Conservation (phyloP, 2,888 invertebrate species). For the Choreutis nemorana region DNA sequence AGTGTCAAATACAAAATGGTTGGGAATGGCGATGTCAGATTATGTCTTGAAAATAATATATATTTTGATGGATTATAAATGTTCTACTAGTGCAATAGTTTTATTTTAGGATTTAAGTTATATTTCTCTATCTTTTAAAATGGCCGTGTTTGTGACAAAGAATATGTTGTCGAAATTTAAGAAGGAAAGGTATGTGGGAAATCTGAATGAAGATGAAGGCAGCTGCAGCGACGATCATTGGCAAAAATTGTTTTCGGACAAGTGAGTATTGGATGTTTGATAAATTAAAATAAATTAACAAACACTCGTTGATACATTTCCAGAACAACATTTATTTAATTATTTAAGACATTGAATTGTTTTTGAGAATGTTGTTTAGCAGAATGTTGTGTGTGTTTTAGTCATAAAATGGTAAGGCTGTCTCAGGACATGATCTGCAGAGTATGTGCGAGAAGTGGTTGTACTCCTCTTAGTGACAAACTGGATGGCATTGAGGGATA, state of each 20-base stretch:
- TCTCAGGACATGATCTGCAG: constrained; percentile 46
- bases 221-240: constrained; percentile 32
- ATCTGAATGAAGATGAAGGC: constrained; percentile 19
- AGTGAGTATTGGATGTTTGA: constrained; percentile 12
- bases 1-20: no score
- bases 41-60: constrained; percentile 7
- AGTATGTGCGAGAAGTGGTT: constrained; percentile 44
- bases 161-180: constrained; percentile 44
- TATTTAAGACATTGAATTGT: not conserved
- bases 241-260: constrained; percentile 34
- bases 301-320: not conserved
- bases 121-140: no score
- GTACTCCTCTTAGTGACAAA: constrained; percentile 38
- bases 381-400: no score
- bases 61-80: not conserved
- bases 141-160: constrained; percentile 51
- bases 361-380: constrained; percentile 3
- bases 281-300: not conserved
- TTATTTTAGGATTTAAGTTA: no score
- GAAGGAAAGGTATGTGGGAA: constrained; percentile 28
- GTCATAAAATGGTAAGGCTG: constrained; percentile 27
- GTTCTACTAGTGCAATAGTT: not conserved
- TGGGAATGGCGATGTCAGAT: no score
- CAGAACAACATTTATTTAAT: not conserved
- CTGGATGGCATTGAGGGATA: constrained; percentile 39